phyloP scores from a whole-genome alignment of 1,140 invertebrate genomes.

The Diorhabda elongata region DNA sequence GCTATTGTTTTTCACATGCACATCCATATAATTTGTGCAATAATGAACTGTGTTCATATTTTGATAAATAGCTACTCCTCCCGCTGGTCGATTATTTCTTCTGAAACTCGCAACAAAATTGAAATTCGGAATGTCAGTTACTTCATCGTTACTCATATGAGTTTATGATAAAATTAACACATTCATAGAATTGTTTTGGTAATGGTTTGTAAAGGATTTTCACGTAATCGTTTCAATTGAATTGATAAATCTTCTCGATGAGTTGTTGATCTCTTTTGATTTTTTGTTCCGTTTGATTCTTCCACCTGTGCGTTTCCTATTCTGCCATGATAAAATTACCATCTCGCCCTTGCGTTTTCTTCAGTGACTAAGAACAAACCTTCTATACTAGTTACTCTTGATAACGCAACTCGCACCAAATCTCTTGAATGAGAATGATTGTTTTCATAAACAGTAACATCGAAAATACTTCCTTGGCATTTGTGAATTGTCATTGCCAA shows the following conservation, averaged over 20 bases:
- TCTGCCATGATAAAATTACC: background rate
- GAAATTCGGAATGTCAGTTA: slow-evolving; percentile 4
- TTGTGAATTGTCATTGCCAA: too few relatives aligned
- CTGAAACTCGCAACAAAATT: background rate
- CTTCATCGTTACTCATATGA: slow-evolving; percentile 4
- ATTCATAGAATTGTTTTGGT: background rate
- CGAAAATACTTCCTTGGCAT: too few relatives aligned
- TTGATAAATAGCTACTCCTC: slow-evolving; percentile 6
- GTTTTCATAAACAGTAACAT: too few relatives aligned
- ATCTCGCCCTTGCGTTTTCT: too few relatives aligned
- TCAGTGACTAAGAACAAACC: too few relatives aligned
- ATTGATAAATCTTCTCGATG: background rate
- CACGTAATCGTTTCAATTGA: background rate
- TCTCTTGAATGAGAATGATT: too few relatives aligned
- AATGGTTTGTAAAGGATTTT: background rate
- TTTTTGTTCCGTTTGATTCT: background rate
- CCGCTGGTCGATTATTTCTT: slow-evolving; percentile 1
- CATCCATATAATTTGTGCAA: slow-evolving; percentile 7
- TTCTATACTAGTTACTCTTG: too few relatives aligned
- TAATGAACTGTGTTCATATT: background rate
- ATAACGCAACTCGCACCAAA: too few relatives aligned
- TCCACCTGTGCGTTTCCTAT: background rate
- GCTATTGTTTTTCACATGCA: background rate
- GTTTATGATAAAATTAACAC: slow-evolving; percentile 8
- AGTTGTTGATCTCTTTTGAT: background rate